Base-by-base conservation (phyloP, 2,888 invertebrate species). In the Deilephila elpenor region DNA sequence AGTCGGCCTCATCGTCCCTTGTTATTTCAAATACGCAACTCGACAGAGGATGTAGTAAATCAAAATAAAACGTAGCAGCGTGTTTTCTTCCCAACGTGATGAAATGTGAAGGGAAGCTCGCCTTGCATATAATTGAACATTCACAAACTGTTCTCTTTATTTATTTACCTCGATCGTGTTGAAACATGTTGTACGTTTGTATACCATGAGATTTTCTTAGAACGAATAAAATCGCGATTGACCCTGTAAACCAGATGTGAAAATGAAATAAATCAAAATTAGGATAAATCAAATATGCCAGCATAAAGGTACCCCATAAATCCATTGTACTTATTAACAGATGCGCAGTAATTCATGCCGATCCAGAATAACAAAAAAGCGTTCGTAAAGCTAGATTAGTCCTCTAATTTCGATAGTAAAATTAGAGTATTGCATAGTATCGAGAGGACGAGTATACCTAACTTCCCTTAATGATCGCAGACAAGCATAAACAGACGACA, bases 71-170 rank as follows among this genome's bases (percentile, higher is more conserved):
- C 37, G 37, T 44, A 64, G 64, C 20, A 11, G n/a, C 37, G n/a
- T 64, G 17, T 64, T 37, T 20, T 44, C 44, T 20, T 44, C 44
- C n/a, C n/a, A 44, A 64, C 20, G 37, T 64, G 37, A 20, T 34
- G 44, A 64, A 64, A 64, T 64, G 64, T 64, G 64, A 64, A 64
- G 64, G 64, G 64, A 64, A 64, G 64, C 64, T 64, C 64, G 44
- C 20, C 20, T 44, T 44, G 64, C 44, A 64, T 20, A 8, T 64
- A 44, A 44, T 44, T 64, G 37, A 8, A 64, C 44, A 20, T 64
- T 64, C 64, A 64, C 37, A 64, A 14, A 37, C 20, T 20, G n/a
- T 20, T 25, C 7, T 19, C 14, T 37, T 44, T 64, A 44, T 64
- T 64, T 64, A 64, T 44, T 64, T 64, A 37, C 0, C 20, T 64